Base-by-base conservation (phyloP, 2,797 vertebrate species). In the Pelodytes ibericus region DNA sequence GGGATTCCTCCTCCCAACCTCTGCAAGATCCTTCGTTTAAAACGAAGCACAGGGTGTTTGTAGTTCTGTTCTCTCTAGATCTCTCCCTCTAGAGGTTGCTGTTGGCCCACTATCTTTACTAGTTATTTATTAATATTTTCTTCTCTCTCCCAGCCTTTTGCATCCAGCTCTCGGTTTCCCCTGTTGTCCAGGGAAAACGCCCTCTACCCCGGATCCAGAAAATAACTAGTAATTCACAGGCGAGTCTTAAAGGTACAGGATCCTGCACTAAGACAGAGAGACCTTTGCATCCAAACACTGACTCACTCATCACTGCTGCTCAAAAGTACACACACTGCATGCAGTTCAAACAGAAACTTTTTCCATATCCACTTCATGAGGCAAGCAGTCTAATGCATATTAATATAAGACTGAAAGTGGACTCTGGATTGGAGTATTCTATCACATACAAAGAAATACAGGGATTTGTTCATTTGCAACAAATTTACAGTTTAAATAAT, bases 141-240 rank as follows among this genome's bases (percentile, higher is more conserved):
- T 74, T 49, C 71, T 71, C 77, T 68, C 76, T 79, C 80, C 81
- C 47, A 29, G 41, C 44, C 82, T 57, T 63, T 51, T 68, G 24
- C 82, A 83, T 82, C 84, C 81, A 82, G 80, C 84, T 83, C 70
- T 56, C 26, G 74, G 49, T 63, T 77, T 44, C 41, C 30, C 24
- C 62, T 41, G 39, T 30, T 77, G 84, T 84, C 86, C 86, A 83
- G 85, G 83, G 84, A 82, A 84, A 84, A 82, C 88, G 87, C 86
- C 88, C 87, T 89, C 85, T 86, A 85, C 86, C 87, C 88, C 87
- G 87, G 87, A 88, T 88, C 86, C 83, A 84, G 84, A 86, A 85
- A 83, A 84, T 84, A 68, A 68, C 70, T 51, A 53, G 56, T 58
- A 67, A 30, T 57, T 49, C 18, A 51, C 60, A 74, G 53, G 69